Conservation (phyloP, 2,888 invertebrate genomes). For the Orchestes rusci region DNA sequence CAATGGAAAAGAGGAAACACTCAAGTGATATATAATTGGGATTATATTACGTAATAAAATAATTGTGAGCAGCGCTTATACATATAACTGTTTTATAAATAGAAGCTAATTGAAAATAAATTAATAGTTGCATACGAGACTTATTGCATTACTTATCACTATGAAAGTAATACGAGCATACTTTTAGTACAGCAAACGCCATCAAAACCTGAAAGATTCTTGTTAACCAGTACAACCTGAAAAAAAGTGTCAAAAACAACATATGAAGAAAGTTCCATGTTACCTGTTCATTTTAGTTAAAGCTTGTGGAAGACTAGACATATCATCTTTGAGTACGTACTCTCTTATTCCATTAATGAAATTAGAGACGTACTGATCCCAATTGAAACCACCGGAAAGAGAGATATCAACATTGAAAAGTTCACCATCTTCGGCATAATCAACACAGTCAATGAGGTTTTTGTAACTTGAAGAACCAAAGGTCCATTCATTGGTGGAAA, state of each 20-base stretch:
- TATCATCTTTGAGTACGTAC: conserved; percentile 71
- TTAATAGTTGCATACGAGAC: no score
- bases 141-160: no score
- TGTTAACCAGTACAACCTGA: conserved; percentile 63
- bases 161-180: no score
- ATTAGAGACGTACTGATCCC: conserved; percentile 71
- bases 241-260: conserved; percentile 30
- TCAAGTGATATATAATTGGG: no score
- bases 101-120: no score
- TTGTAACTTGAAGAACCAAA: conserved; percentile 61
- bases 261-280: no score
- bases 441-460: conserved; percentile 51
- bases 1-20: no score
- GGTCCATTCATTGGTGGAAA: conserved; percentile 78
- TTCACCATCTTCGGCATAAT: conserved; percentile 48
- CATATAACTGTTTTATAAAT: no score
- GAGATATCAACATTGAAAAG: conserved; percentile 60
- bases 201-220: conserved; percentile 55
- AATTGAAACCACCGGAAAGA: conserved; percentile 53
- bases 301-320: conserved; percentile 57
- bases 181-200: no score
- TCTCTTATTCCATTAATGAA: conserved; percentile 80
- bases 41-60: no score
- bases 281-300: conserved; percentile 60
- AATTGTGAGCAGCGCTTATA: no score